Base-by-base conservation (phyloP, 2,888 invertebrate species). In the Lottia scabra region DNA sequence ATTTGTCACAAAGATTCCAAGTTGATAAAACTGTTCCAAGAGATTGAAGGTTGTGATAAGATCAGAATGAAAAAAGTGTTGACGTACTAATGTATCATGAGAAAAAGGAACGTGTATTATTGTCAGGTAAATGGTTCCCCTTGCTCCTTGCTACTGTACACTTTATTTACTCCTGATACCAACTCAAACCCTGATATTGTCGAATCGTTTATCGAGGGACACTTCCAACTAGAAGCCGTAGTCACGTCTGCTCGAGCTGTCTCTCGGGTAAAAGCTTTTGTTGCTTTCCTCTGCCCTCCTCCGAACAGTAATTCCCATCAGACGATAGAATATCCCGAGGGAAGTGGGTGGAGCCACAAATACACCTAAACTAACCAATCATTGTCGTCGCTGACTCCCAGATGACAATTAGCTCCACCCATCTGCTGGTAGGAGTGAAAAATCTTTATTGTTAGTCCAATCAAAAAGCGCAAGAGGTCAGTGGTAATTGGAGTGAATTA, bases 241-340 rank as follows among this genome's bases (percentile, higher is more conserved):
- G 23, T 63, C 68, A 62, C 63, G 38, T 16, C 19, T 56, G 56
- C 56, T 56, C 19, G 19, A n/a, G 6, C n/a, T 19, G 73, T 84
- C 85, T 85, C 86, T 78, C 80, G 83, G 85, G 86, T 83, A 81
- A 56, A 79, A 79, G 82, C 86, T 87, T 87, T 87, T 87, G 86
- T 86, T 86, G 85, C 85, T 81, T 82, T 84, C 83, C 77, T 75
- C 76, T 79, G 77, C 56, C 56, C 77, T 78, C 75, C 76, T 68
- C 75, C 74, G 68, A 70, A 71, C 75, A 71, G 71, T 74, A 71
- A 67, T 76, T 74, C 77, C 78, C 80, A 77, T 74, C 70, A 70
- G 78, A 75, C 78, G 68, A 63, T 64, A 69, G 56, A 62, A 63
- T 66, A 67, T 76, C 79, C 78, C 80, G 67, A 67, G 76, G 73